Evolutionary conservation across 1,140 invertebrate species (phyloP).

Genomic region (Leptinotarsa texana): DNA sequence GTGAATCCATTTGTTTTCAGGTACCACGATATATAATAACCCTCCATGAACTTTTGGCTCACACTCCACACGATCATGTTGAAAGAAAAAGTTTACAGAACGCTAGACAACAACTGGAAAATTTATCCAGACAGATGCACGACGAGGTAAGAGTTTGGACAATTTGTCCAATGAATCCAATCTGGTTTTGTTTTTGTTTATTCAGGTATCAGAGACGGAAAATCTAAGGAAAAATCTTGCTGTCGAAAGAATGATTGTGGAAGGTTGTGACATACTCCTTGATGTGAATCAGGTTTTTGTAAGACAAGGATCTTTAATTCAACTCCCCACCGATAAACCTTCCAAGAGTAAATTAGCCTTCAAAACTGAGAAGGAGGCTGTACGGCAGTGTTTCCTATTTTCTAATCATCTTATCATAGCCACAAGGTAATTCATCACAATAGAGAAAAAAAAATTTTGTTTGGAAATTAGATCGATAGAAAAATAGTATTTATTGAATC

Average conservation of each 20-base stretch:
- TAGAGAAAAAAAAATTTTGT: too few species aligned
- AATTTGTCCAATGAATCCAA: too few species aligned
- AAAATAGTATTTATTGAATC: too few species aligned
- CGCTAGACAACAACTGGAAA: conserved; percentile 85
- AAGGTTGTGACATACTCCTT: conserved; percentile 91
- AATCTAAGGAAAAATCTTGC: conserved; percentile 91
- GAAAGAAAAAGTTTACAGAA: conserved; percentile 88
- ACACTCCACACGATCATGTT: conserved; percentile 94
- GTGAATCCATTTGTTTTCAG: conserved; percentile 56
- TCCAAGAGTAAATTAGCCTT: conserved; percentile 65
- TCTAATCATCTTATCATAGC: conserved; percentile 83
- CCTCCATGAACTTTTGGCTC: conserved; percentile 86
- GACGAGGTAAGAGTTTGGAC: conserved; percentile 68
- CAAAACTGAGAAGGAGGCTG: conserved; percentile 72
- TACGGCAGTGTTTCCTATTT: conserved; percentile 83
- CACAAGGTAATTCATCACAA: conserved; percentile 59
- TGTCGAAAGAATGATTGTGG: conserved; percentile 93
- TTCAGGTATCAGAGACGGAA: conserved; percentile 89
- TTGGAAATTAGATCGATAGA: too few species aligned
- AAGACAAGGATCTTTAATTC: conserved; percentile 75
- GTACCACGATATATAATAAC: conserved; percentile 92
- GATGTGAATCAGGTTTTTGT: conserved; percentile 94
- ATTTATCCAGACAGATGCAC: conserved; percentile 80
- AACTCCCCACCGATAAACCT: conserved; percentile 67
- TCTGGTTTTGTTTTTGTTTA: not conserved